Conservation (phyloP, 2,113 vertebrate genomes). For the Orthonyx spaldingii region DNA sequence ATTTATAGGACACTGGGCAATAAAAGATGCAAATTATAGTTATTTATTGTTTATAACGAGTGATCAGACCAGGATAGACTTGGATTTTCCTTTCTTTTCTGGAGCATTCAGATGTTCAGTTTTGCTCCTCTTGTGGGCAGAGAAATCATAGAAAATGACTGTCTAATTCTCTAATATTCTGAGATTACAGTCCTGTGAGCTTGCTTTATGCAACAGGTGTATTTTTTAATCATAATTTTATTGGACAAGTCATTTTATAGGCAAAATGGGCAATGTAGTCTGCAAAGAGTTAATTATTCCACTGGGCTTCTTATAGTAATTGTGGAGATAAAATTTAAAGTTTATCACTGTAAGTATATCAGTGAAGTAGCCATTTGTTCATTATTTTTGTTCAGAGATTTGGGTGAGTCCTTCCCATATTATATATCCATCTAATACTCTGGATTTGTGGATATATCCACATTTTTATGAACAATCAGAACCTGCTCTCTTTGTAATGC, state of each 20-base stretch:
- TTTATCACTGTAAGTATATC: conserved; percentile 61
- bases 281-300: conserved; percentile 46
- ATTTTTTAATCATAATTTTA: conserved; percentile 32
- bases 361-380: conserved; percentile 28
- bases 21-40: conserved; percentile 49
- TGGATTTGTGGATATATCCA: conserved; percentile 37
- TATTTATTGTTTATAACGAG: conserved; percentile 54
- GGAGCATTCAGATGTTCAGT: not conserved
- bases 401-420: not conserved
- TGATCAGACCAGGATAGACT: conserved; percentile 4
- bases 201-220: conserved; percentile 33
- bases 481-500: conserved; percentile 50
- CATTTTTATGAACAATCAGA: conserved; percentile 43
- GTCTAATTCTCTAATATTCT: conserved; percentile 40
- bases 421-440: conserved; percentile 68
- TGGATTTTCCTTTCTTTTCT: conserved; percentile 33
- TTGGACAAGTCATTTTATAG: conserved; percentile 36
- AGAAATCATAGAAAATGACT: conserved; percentile 45
- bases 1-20: conserved; percentile 1
- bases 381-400: conserved; percentile 60
- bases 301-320: conserved; percentile 31
- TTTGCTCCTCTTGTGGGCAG: conserved; percentile 18
- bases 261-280: conserved; percentile 26
- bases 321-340: conserved; percentile 55
- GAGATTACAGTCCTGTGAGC: conserved; percentile 48